Percentiles rank a stretch among this genome's conserved stretches.
phyloP scores from a whole-genome alignment of 2,113 vertebrate species.

The Actenoides lindsayi region DNA sequence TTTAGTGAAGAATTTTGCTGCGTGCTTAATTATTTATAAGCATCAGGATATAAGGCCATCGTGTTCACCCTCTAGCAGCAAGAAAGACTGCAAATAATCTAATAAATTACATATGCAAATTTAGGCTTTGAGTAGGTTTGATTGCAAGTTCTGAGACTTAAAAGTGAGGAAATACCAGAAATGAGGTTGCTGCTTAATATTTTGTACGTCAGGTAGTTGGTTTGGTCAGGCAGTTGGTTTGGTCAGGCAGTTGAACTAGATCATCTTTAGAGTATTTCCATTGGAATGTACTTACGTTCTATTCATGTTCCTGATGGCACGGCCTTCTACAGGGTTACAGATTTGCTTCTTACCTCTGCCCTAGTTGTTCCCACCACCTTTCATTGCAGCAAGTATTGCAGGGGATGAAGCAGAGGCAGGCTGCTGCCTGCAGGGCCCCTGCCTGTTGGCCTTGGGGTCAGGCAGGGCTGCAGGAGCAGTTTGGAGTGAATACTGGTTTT shows the following conservation, averaged over 20 bases:
- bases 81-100: background rate
- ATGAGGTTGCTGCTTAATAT: background rate
- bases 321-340: background rate
- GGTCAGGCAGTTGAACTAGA: background rate
- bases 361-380: background rate
- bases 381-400: background rate
- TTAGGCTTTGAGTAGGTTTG: background rate
- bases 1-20: background rate
- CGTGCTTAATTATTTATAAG: background rate
- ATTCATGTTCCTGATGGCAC: background rate
- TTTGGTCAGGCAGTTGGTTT: background rate
- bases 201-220: background rate
- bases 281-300: no score
- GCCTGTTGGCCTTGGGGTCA: accelerated
- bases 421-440: accelerated
- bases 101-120: background rate
- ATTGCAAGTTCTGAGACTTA: background rate
- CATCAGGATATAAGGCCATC: background rate
- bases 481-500: background rate
- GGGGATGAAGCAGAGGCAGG: background rate
- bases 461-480: background rate
- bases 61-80: accelerated
- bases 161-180: background rate
- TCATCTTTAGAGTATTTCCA: no score
- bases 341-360: background rate